Conservation (phyloP, 2,797 vertebrate genomes). For the Propithecus perrieri region DNA sequence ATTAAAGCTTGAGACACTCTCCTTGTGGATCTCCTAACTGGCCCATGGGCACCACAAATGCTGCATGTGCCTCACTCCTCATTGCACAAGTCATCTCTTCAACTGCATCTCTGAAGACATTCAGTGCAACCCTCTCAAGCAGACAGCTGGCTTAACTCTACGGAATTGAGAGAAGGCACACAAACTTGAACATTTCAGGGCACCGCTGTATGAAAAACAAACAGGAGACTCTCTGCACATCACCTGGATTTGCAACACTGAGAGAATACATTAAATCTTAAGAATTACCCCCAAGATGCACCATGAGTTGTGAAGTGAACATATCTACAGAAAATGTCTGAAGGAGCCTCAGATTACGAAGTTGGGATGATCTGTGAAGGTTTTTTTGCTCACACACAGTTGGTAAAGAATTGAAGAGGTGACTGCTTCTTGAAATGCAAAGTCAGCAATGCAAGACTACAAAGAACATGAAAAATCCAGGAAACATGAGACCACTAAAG, state of each 20-base stretch:
- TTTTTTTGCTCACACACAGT: background rate
- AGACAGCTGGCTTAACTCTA: background rate
- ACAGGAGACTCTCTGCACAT: background rate
- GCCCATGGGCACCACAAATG: background rate
- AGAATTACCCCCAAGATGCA: background rate
- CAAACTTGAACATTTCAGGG: background rate
- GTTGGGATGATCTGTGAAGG: background rate
- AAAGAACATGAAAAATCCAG: background rate
- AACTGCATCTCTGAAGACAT: background rate
- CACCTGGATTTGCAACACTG: background rate
- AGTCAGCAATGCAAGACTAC: background rate
- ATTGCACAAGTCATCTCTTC: background rate
- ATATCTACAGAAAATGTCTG: background rate
- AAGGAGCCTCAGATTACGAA: background rate
- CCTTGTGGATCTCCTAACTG: background rate
- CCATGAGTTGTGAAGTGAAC: background rate
- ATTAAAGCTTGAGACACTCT: background rate
- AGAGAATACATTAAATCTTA: background rate
- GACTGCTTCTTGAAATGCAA: background rate
- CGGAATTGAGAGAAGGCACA: background rate
- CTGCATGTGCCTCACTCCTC: background rate
- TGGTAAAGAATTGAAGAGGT: background rate
- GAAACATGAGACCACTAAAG: background rate
- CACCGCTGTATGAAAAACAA: background rate
- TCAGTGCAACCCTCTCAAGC: background rate